These are phyloP conservation scores for Anthopleura sola DNA, from an alignment of 64 coral and sea anemone genomes.

Conservation along the genomic window DNA sequence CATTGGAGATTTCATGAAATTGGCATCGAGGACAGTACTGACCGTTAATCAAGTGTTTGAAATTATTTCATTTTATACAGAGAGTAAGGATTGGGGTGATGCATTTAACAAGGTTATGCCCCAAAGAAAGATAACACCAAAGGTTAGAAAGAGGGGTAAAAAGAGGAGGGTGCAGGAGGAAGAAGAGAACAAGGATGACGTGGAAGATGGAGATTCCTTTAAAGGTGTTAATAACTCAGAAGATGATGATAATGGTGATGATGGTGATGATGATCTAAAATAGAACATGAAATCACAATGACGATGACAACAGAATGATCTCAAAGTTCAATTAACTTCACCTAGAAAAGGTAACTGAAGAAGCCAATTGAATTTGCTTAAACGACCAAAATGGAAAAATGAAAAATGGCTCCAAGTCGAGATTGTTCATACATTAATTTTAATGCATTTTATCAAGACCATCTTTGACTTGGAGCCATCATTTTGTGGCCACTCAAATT, in stretches of 20 bases:
- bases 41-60: conserved; percentile 96
- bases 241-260: neutral
- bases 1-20: conserved; percentile 79
- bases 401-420: too few relatives aligned
- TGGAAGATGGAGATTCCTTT: neutral
- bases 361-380: too few relatives aligned
- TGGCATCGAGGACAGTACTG: conserved; percentile 79
- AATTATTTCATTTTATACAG: conserved; percentile 65
- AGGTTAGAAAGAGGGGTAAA: conserved; percentile 6
- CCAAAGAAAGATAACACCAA: conserved; percentile 58
- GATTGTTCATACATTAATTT: too few relatives aligned
- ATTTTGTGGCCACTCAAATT: too few relatives aligned
- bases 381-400: too few relatives aligned
- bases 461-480: too few relatives aligned
- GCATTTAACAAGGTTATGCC: conserved; percentile 82
- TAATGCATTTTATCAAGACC: too few relatives aligned
- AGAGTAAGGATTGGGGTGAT: conserved; percentile 77
- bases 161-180: neutral
- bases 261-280: too few relatives aligned
- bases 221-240: neutral
- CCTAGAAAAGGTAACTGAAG: too few relatives aligned
- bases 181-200: neutral
- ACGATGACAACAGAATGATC: too few relatives aligned
- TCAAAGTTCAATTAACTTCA: too few relatives aligned
- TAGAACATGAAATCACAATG: too few relatives aligned